phyloP scores from a whole-genome alignment of 1,140 invertebrate genomes.

The Aporrectodea caliginosa region DNA sequence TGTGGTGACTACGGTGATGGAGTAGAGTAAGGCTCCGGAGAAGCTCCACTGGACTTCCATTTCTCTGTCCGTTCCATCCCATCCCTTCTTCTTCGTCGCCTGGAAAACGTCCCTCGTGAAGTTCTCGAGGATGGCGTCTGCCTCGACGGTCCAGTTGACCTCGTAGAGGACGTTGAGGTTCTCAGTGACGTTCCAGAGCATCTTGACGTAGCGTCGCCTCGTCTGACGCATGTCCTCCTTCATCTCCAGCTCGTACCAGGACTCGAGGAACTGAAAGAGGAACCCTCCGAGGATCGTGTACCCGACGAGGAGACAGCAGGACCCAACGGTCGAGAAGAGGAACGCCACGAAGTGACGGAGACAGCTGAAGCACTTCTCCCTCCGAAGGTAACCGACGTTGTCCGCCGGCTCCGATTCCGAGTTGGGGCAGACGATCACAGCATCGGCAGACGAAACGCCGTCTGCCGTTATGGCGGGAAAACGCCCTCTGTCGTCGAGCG shows the following conservation, averaged over 20 bases:
- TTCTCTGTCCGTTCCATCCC: constrained; percentile 61
- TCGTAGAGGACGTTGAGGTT: constrained; percentile 28
- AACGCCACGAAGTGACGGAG: constrained; percentile 78
- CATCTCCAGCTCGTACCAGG: constrained; percentile 58
- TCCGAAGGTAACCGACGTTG: not conserved
- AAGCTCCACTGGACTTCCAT: constrained; percentile 65
- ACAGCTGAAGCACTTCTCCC: constrained; percentile 40
- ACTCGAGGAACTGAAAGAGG: constrained; percentile 82
- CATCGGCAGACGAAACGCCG: too few species aligned
- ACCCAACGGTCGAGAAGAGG: constrained; percentile 87
- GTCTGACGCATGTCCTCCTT: not conserved
- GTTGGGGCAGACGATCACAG: too few species aligned
- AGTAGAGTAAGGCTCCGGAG: constrained; percentile 71
- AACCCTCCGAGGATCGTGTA: constrained; percentile 85
- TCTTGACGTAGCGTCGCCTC: constrained; percentile 9
- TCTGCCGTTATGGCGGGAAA: too few species aligned
- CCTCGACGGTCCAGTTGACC: constrained; percentile 26
- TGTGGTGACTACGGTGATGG: constrained; percentile 74
- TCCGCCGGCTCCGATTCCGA: not conserved
- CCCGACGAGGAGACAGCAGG: constrained; percentile 80
- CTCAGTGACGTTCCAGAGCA: constrained; percentile 30
- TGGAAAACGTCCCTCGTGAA: constrained; percentile 20
- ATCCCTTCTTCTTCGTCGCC: constrained; percentile 41
- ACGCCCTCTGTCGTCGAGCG: too few species aligned
- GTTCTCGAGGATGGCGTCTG: constrained; percentile 19